phyloP scores from a whole-genome alignment of 2,888 invertebrate species.

The Perdita meconis region DNA sequence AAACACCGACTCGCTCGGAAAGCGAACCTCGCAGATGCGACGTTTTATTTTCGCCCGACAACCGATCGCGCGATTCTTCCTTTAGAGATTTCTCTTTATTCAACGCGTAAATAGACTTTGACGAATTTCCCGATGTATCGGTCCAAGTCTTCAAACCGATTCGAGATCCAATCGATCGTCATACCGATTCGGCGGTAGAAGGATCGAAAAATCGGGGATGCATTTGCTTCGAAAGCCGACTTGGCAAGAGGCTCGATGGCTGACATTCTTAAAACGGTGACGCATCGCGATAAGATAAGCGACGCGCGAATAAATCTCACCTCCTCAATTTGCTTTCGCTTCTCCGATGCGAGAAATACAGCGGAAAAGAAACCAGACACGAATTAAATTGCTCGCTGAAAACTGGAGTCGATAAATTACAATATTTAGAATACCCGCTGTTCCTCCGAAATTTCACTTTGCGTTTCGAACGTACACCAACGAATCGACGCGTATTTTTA shows the following conservation, averaged over 20 bases:
- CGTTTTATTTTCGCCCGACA: background rate
- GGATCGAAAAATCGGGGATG: background rate
- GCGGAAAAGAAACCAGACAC: slow-evolving; percentile 1
- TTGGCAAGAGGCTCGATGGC: slow-evolving; percentile 11
- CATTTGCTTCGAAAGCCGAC: slow-evolving; percentile 15
- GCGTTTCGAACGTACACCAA: background rate
- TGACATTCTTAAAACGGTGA: slow-evolving; percentile 45
- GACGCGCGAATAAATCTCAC: slow-evolving; percentile 51
- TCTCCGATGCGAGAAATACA: background rate
- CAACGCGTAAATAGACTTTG: background rate
- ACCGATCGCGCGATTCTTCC: background rate
- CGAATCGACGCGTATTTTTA: slow-evolving; percentile 8
- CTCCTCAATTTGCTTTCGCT: slow-evolving; percentile 21
- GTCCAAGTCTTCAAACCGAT: background rate
- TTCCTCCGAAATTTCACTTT: background rate
- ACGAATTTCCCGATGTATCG: background rate
- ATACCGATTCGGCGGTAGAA: background rate
- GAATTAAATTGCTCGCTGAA: slow-evolving; percentile 10
- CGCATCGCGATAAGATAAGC: slow-evolving; percentile 55
- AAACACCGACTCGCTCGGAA: background rate
- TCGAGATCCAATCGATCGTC: background rate
- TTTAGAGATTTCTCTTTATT: background rate
- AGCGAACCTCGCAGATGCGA: background rate
- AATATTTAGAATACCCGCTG: background rate
- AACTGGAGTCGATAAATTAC: background rate